Percentiles rank a stretch among this genome's conserved stretches.
phyloP scores from a whole-genome alignment of 2,113 vertebrate species.

The Seriola rivoliana region DNA sequence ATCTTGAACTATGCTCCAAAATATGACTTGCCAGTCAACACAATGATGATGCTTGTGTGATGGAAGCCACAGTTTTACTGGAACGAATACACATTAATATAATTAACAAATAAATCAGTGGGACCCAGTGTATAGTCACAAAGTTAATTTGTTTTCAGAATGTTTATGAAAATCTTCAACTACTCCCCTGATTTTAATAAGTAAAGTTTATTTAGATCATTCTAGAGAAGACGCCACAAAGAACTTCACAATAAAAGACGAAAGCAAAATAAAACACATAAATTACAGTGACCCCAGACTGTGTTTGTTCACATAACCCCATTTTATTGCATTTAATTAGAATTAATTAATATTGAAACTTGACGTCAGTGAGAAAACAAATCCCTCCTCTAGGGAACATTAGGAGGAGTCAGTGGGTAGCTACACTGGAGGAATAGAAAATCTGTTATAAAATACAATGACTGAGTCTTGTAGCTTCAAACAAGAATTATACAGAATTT shows the following conservation, averaged over 20 bases:
- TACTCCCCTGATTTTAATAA: no score
- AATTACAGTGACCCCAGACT: no score
- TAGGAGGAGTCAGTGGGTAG: background rate
- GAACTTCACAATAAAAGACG: no score
- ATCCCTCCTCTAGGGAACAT: background rate
- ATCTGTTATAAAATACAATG: background rate
- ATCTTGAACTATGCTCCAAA: no score
- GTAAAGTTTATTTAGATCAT: no score
- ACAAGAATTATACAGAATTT: background rate
- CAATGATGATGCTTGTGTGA: background rate
- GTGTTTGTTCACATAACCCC: background rate
- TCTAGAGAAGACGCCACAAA: no score
- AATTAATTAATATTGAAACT: background rate
- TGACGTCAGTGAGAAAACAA: background rate
- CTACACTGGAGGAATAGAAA: background rate
- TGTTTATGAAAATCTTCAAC: no score
- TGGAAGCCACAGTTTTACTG: no score
- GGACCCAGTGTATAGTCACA: background rate
- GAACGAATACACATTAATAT: background rate
- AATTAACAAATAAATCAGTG: background rate
- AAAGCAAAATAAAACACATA: no score
- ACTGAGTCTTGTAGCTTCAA: background rate
- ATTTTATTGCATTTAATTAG: background rate
- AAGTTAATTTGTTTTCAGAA: no score
- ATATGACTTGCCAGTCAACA: background rate